Evolutionary conservation across 1,140 invertebrate genomes (phyloP).

Genomic region (Ceratina australensis): DNA sequence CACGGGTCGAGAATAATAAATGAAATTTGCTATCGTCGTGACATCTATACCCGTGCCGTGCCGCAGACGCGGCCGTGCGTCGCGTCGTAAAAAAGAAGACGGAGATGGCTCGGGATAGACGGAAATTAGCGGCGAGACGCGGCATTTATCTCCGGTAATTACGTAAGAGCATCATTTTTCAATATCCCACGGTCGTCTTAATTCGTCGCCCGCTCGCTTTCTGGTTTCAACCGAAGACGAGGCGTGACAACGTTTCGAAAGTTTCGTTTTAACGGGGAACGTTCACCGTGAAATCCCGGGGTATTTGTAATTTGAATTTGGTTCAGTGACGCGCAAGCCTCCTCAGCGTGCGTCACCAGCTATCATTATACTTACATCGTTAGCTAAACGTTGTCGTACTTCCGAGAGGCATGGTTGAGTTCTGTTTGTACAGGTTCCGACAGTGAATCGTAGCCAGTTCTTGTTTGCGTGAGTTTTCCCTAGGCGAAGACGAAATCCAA

Average conservation of each 20-base stretch:
- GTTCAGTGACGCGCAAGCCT: not conserved
- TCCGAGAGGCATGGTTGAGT: not conserved
- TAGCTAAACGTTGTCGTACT: too few species aligned
- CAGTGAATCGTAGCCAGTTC: too few species aligned
- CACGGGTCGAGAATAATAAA: constrained; percentile 58
- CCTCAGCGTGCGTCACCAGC: not conserved
- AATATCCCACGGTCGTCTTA: constrained; percentile 50
- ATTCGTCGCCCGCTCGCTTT: constrained; percentile 12
- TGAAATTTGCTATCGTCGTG: constrained; percentile 64
- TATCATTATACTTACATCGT: not conserved
- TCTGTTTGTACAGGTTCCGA: constrained; percentile 12
- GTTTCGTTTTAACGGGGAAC: not conserved
- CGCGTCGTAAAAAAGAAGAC: constrained; percentile 12
- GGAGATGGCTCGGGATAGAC: constrained; percentile 1
- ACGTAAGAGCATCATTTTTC: constrained; percentile 59
- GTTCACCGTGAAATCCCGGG: not conserved
- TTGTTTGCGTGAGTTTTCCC: too few species aligned
- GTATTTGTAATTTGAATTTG: constrained; percentile 19
- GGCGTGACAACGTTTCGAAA: not conserved
- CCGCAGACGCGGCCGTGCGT: not conserved
- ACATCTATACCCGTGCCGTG: constrained; percentile 52
- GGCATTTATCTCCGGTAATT: constrained; percentile 55
- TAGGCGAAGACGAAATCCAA: too few species aligned
- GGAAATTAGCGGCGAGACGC: constrained; percentile 49
- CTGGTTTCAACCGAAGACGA: not conserved